Evolutionary conservation across 2,113 vertebrate species (phyloP), one percentile per base, ranked within the genome.

Genomic region (Otis tarda): DNA sequence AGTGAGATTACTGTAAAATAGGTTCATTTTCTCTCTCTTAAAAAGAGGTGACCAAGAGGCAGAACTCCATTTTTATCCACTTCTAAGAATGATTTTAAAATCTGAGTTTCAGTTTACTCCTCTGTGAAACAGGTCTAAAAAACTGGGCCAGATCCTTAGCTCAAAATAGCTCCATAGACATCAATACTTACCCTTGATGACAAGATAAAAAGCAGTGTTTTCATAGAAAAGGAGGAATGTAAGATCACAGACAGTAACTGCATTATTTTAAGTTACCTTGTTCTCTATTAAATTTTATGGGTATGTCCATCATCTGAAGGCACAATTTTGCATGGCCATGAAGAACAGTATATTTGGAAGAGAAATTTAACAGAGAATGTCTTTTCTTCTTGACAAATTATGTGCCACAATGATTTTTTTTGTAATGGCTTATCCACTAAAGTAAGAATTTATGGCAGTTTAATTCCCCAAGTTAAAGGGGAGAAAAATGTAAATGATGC

Each of bases 401-500:
- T 30, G 59, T 85, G 68, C 68, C 78, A 76, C n/a, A 59, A 96
- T 59, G 33, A n/a, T 88, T 95, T 80, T 80, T 69, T 93, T 89
- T 92, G 43, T 90, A 80, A 93, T 90, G 65, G 37, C 56, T 96
- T 27, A 97, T 91, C 57, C 75, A 92, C 87, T 96, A 84, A 96
- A 96, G 87, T 55, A 96, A 97, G 97, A 96, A 93, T 82, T 91
- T 93, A 93, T 47, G 61, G 74, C 82, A 96, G 56, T 86, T 97
- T 96, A 96, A 97, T 94, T 98, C 91, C 88, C 90, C 39, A 82
- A 96, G 95, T 97, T 94, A 92, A 87, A 92, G 75, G 79, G 55
- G 75, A 88, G 77, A 69, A 93, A 92, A 95, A 97, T 80, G 85
- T 95, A 94, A 91, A 94, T 95, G 70, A 78, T 86, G 78, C 79